A percentile compares a stretch with the other conserved stretches of the same genome.
phyloP scores from a whole-genome alignment of 1,140 invertebrate species.

The Hormaphis cornu region DNA sequence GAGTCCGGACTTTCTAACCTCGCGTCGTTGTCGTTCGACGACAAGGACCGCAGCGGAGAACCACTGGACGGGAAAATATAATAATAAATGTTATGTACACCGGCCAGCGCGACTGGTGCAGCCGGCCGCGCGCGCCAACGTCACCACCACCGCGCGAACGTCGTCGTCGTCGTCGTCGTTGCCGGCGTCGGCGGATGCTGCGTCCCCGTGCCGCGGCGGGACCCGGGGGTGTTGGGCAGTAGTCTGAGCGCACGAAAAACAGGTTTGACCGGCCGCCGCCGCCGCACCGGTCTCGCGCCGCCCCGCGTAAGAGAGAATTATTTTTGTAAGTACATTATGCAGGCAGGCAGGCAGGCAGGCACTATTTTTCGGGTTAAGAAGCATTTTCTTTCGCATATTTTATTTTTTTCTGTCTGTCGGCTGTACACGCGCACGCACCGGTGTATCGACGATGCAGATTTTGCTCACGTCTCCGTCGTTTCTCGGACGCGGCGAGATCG shows the following conservation, averaged over 20 bases:
- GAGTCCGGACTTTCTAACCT: no score
- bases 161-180: background rate
- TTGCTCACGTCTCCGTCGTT: no score
- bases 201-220: background rate
- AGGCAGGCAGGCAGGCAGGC: no score
- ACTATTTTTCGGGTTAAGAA: constrained; percentile 15
- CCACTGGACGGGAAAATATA: constrained; percentile 5
- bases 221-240: background rate
- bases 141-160: no score
- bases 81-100: background rate
- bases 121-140: background rate
- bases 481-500: no score
- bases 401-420: no score
- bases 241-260: constrained; percentile 9
- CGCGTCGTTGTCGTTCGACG: no score
- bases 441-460: no score
- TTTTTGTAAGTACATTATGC: no score
- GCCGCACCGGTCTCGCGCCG: background rate
- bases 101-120: background rate
- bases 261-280: constrained; percentile 20
- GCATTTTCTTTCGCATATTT: no score
- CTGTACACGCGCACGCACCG: no score
- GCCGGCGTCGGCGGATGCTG: constrained; percentile 7
- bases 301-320: background rate
- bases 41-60: no score